phyloP scores from a whole-genome alignment of 2,113 vertebrate species.

The Salvelinus fontinalis region DNA sequence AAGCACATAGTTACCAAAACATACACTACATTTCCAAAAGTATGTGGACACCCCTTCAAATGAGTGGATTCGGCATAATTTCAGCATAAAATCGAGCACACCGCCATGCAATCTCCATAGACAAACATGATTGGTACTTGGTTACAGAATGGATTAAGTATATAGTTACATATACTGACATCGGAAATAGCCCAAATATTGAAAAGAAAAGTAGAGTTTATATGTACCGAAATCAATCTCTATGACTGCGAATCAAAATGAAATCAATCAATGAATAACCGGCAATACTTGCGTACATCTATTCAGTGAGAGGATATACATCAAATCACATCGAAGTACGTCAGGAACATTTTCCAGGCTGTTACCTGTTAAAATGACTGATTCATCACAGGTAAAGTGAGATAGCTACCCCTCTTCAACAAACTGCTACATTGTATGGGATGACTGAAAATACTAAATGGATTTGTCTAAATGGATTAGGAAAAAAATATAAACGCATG shows the following conservation, averaged over 20 bases:
- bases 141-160: constrained; percentile 1
- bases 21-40: too few species aligned
- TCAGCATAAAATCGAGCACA: too few species aligned
- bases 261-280: constrained; percentile 50
- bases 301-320: constrained; percentile 32
- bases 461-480: neutral
- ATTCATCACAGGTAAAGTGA: neutral
- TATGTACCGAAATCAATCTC: constrained; percentile 40
- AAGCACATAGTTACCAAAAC: constrained; percentile 41
- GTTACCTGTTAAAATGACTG: constrained; percentile 23
- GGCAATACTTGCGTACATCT: constrained; percentile 31
- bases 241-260: constrained; percentile 42
- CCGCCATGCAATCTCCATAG: too few species aligned
- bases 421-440: neutral
- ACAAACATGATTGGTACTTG: constrained; percentile 16
- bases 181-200: constrained; percentile 38
- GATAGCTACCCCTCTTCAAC: neutral
- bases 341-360: constrained; percentile 20
- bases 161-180: constrained; percentile 26
- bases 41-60: too few species aligned
- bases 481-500: neutral
- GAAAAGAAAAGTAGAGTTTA: constrained; percentile 34
- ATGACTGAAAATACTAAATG: neutral
- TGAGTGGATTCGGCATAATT: too few species aligned
- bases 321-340: constrained; percentile 38